phyloP scores from a whole-genome alignment of 2,113 vertebrate genomes.

The Zeus faber region DNA sequence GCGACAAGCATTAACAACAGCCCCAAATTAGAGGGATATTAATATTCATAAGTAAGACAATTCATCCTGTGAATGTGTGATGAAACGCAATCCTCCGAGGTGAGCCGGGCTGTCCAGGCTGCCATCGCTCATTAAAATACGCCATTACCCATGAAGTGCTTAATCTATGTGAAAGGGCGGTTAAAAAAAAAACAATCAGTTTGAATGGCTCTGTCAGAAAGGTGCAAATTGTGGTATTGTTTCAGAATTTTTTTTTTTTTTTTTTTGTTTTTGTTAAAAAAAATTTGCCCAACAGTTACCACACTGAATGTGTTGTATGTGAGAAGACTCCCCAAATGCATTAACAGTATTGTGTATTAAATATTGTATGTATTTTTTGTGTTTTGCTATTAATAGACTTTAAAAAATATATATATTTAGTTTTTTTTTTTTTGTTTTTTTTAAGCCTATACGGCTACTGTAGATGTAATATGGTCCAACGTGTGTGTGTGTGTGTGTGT shows the following conservation, averaged over 20 bases:
- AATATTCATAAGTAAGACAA: constrained; percentile 86
- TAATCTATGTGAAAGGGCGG: constrained; percentile 73
- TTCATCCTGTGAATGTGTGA: constrained; percentile 76
- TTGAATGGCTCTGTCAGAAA: constrained; percentile 53
- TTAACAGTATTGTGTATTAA: no score
- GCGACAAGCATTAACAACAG: constrained; percentile 84
- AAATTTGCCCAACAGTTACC: no score
- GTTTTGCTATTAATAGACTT: no score
- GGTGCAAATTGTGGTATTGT: constrained; percentile 48
- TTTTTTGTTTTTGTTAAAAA: constrained; percentile 2
- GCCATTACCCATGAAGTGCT: constrained; percentile 79
- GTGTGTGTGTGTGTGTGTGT: constrained; percentile 8
- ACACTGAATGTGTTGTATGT: not conserved
- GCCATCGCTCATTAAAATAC: constrained; percentile 77
- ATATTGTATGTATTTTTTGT: no score
- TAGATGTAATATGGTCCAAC: no score
- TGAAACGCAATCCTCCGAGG: constrained; percentile 79
- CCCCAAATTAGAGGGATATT: constrained; percentile 81
- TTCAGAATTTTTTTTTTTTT: constrained; percentile 28
- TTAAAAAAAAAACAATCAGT: constrained; percentile 41
- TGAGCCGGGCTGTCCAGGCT: constrained; percentile 70
- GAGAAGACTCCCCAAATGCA: no score
- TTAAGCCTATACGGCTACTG: no score
- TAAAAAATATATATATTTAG: no score
- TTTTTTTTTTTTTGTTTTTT: no score